These are phyloP conservation scores for Urosaurus nigricauda DNA, from an alignment of 2,797 vertebrate species.

Conservation along the genomic window DNA sequence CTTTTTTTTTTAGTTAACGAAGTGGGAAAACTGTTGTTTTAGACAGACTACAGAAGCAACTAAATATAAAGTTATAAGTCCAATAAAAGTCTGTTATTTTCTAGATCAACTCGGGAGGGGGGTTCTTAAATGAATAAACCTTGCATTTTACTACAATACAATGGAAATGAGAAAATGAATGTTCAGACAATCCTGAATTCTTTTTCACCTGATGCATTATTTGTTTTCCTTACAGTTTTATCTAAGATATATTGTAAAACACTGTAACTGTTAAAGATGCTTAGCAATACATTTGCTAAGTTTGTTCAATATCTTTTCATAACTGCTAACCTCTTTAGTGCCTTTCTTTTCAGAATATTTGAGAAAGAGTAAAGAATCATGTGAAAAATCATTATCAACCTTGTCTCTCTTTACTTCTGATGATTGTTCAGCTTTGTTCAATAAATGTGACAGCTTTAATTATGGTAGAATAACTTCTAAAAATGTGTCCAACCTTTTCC, in stretches of 20 bases:
- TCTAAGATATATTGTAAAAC: background rate
- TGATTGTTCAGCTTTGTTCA: constrained; percentile 35
- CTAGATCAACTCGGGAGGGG: background rate
- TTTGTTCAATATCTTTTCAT: background rate
- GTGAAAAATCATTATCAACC: constrained; percentile 5
- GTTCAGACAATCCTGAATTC: background rate
- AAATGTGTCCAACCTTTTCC: constrained; percentile 27
- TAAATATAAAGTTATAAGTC: background rate
- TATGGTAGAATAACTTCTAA: constrained; percentile 27
- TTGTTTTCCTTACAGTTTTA: background rate
- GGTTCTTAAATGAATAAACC: background rate
- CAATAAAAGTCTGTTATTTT: background rate
- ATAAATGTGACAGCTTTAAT: constrained; percentile 37
- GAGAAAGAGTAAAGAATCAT: background rate
- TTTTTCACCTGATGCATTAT: background rate
- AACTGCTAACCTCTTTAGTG: constrained; percentile 2
- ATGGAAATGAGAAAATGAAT: background rate
- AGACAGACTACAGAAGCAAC: background rate
- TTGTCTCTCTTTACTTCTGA: constrained; percentile 2
- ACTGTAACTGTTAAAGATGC: background rate
- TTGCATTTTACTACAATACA: background rate
- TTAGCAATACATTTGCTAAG: background rate
- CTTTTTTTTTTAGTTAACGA: background rate
- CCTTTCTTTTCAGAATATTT: constrained; percentile 1
- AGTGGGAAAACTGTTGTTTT: background rate